Conservation (phyloP, 2,797 vertebrate species). For the Danionella dracula region DNA sequence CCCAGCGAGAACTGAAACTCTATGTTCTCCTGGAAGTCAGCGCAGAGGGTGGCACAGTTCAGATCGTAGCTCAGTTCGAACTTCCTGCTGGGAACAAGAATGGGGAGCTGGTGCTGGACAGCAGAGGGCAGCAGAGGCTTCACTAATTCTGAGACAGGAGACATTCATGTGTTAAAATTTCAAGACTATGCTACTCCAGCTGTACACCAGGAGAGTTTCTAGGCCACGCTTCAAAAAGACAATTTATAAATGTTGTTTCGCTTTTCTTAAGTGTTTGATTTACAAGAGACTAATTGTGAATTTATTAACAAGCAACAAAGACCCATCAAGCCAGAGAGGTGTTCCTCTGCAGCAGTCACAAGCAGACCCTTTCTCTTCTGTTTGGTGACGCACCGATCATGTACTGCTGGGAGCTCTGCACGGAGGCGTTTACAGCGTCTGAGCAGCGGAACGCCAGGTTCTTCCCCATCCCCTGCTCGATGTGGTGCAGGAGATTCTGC, state of each 20-base stretch:
- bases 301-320: no score
- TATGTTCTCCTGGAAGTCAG: slow-evolving; percentile 94
- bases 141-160: slow-evolving; percentile 76
- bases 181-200: no score
- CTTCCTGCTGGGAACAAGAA: slow-evolving; percentile 82
- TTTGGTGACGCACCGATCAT: slow-evolving; percentile 80
- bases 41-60: slow-evolving; percentile 88
- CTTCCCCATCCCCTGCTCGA: slow-evolving; percentile 93
- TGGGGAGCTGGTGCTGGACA: slow-evolving; percentile 77
- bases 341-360: no score
- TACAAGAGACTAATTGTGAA: no score
- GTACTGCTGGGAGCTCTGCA: slow-evolving; percentile 83
- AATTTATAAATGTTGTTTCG: no score
- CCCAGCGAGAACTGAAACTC: slow-evolving; percentile 92
- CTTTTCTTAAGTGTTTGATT: no score
- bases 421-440: slow-evolving; percentile 77
- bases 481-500: slow-evolving; percentile 86
- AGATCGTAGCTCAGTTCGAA: slow-evolving; percentile 96
- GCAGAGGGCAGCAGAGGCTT: slow-evolving; percentile 83
- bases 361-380: not conserved
- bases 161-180: not conserved
- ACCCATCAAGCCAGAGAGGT: no score
- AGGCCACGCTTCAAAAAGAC: no score
- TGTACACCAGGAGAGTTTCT: no score
- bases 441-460: slow-evolving; percentile 94